These are phyloP conservation scores for Cyphomyrus plagiostoma DNA, from an alignment of 2,113 vertebrate species.

Conservation along the genomic window DNA sequence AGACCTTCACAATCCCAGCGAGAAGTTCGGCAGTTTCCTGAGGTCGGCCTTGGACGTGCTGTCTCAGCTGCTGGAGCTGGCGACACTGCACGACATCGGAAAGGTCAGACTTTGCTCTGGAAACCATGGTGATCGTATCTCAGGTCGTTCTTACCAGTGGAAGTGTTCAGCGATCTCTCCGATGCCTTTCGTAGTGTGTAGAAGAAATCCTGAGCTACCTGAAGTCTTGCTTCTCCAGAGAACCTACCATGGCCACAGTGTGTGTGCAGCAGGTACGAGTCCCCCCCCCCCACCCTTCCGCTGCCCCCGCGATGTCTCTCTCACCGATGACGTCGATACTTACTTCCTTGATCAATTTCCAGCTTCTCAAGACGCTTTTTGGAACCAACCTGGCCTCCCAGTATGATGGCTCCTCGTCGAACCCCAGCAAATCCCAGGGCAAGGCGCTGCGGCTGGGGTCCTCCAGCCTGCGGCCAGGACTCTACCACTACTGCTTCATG, in stretches of 20 bases:
- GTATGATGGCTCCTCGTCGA: slow-evolving; percentile 74
- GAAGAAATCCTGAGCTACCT: slow-evolving; percentile 93
- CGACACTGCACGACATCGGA: slow-evolving; percentile 88
- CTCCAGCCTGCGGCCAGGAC: slow-evolving; percentile 78
- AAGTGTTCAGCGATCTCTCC: not conserved
- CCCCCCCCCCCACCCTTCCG: not conserved
- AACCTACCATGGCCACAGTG: slow-evolving; percentile 89
- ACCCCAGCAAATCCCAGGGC: slow-evolving; percentile 79
- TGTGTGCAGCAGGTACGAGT: slow-evolving; percentile 89
- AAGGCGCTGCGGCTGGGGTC: slow-evolving; percentile 87
- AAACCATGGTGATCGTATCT: not conserved
- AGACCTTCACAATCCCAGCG: slow-evolving; percentile 84
- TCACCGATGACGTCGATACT: not conserved
- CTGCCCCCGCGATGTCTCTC: not conserved
- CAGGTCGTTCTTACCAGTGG: not conserved
- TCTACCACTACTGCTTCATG: slow-evolving; percentile 96
- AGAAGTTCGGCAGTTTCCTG: slow-evolving; percentile 93
- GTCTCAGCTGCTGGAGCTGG: slow-evolving; percentile 87
- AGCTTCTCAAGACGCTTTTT: slow-evolving; percentile 92
- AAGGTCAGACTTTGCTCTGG: slow-evolving; percentile 64
- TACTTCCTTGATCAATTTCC: not conserved
- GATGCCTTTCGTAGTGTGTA: slow-evolving; percentile 69
- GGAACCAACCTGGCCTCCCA: slow-evolving; percentile 95
- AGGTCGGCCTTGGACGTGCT: slow-evolving; percentile 82
- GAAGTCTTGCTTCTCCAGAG: slow-evolving; percentile 89